Evolutionary conservation across 2,888 invertebrate species (phyloP).

Genomic region (Troilus luridus): DNA sequence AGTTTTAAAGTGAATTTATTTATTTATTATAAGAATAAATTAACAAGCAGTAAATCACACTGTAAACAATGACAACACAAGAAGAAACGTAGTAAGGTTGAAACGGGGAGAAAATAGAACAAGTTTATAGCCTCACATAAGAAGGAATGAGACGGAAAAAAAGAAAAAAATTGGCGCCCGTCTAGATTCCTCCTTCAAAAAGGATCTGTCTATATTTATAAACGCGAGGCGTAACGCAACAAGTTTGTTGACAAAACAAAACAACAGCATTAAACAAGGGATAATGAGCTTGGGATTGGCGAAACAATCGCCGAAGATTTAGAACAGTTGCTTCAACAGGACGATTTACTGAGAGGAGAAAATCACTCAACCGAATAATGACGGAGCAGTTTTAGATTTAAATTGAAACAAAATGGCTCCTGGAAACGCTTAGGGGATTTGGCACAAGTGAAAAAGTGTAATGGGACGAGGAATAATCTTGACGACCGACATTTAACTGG

Average conservation of each 20-base stretch:
- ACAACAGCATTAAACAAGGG: slow-evolving; percentile 3
- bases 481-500: neutral
- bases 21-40: neutral
- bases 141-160: neutral
- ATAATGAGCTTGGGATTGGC: slow-evolving; percentile 10
- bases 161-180: slow-evolving; percentile 18
- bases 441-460: slow-evolving; percentile 7
- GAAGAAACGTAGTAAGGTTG: slow-evolving; percentile 7
- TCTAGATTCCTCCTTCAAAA: slow-evolving; percentile 22
- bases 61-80: slow-evolving; percentile 28
- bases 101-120: slow-evolving; percentile 12
- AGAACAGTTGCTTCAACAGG: neutral
- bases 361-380: slow-evolving; percentile 12
- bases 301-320: neutral
- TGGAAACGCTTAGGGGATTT: neutral
- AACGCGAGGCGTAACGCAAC: neutral
- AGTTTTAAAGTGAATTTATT: neutral
- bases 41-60: neutral
- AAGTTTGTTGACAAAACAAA: slow-evolving; percentile 7
- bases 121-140: slow-evolving; percentile 14
- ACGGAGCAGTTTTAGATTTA: neutral
- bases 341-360: neutral
- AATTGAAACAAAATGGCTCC: neutral
- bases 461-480: neutral
- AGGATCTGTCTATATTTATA: slow-evolving; percentile 22